These are phyloP conservation scores for Drosophila acutilabella DNA, from an alignment of 2,888 invertebrate genomes.

Conservation along the genomic window DNA sequence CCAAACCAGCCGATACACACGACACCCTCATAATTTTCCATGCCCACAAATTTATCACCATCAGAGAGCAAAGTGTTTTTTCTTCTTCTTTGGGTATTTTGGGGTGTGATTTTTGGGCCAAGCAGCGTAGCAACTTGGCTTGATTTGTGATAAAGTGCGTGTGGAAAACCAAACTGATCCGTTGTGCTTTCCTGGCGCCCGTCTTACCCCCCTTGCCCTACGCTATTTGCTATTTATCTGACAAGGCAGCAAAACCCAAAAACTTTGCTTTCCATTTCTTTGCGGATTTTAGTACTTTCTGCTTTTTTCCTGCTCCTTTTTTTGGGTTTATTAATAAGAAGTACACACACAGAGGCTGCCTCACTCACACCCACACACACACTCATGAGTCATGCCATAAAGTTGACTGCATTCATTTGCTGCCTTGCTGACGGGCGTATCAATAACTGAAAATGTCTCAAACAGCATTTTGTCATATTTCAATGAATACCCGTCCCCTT, in stretches of 20 bases:
- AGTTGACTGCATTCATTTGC: conserved; percentile 44
- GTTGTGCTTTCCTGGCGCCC: conserved; percentile 9
- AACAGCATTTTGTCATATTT: conserved; percentile 82
- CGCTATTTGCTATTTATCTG: conserved; percentile 67
- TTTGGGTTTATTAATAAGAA: conserved; percentile 76
- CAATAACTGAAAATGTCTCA: conserved; percentile 83
- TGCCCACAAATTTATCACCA: conserved; percentile 79
- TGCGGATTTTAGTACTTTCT: conserved; percentile 64
- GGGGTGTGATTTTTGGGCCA: conserved; percentile 72
- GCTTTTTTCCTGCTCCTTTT: conserved; percentile 2
- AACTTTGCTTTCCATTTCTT: conserved; percentile 78
- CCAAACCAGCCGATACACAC: conserved; percentile 61
- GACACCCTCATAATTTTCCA: conserved; percentile 77
- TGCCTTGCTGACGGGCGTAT: conserved; percentile 78
- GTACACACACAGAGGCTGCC: conserved; percentile 20
- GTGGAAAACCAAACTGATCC: conserved; percentile 38
- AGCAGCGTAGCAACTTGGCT: conserved; percentile 63
- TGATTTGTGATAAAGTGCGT: conserved; percentile 81
- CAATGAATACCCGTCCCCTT: conserved; percentile 54
- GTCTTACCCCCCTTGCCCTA: background rate
- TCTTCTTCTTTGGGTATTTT: background rate
- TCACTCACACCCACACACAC: conserved; percentile 10
- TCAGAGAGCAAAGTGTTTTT: conserved; percentile 40
- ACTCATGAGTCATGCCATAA: conserved; percentile 49
- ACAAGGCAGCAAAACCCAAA: conserved; percentile 42